Base-by-base conservation (phyloP, 2,113 vertebrate genomes). In the Ramphastos sulfuratus region DNA sequence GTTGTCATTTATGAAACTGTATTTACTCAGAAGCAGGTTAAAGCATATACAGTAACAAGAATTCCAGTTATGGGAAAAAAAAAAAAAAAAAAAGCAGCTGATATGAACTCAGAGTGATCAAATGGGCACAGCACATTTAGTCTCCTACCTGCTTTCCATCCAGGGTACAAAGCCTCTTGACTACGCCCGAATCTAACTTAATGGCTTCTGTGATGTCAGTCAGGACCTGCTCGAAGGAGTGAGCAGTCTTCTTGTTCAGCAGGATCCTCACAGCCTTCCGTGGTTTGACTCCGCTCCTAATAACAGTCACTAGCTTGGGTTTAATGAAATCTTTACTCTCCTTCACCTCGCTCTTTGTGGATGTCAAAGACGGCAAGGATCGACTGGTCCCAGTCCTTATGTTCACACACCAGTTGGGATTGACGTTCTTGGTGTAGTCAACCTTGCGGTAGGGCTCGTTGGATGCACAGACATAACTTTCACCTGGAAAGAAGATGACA, bases 191-290 rank as follows among this genome's bases (percentile, higher is more conserved):
- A 97, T 99, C 99, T 96, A 99, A 95, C 94, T 99, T 99, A 98
- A 99, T 99, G 80, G 99, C 99, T 52, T 99, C 99, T 4, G 99
- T 99, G 97, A 99, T 99, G 94, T 99, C 99, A 1, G 98, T 99
- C 94, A 99, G 97, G 92, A 99, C 99, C 95, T 99, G 99, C 21
- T 99, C 99, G 2, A 99, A 99, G 92, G 99, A 99, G 97, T 99
- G 99, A 4, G 99, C 99, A 2, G 99, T 99, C 97, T 99, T 99
- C 97, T 99, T 99, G 85, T 99, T 99, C 89, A 99, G 98, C 74
- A 99, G 98, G 67, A 99, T 98, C 37, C 99, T 98, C 31, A 99
- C 99, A 1, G 99, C 99, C 96, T 99, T 99, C 55, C 99, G 98
- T 2, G 99, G 99, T 92, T 99, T 99, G 59, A 99, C 99, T 12